Evolutionary conservation across 2,797 vertebrate genomes (phyloP), one percentile per base, ranked within the genome.

Genomic region (Vireo griseus): DNA sequence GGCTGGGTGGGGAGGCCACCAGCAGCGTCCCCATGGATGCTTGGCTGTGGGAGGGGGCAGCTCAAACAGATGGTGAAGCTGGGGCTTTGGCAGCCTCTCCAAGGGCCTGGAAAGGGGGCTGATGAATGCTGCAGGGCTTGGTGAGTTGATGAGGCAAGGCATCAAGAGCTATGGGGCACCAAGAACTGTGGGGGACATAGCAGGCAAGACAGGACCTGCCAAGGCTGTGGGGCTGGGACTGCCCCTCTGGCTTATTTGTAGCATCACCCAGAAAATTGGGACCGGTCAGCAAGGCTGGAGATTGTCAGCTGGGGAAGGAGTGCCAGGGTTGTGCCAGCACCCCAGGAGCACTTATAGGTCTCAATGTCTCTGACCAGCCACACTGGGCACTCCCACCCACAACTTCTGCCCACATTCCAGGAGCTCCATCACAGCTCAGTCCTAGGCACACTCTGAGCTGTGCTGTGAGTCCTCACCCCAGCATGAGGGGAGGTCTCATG

Each of bases 401-500:
- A 63, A 35, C 44, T 69, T 66, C 77, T 84, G 69, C 26, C 39
- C 9, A 14, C 18, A 24, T 16, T 8, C 11, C 1, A 1, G 39
- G 33, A 80, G 13, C 24, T 12, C 20, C 29, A 57, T 28, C 1
- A 1, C n/a, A 85, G 29, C 51, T 75, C 10, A 18, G 33, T 37
- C 21, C 55, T 1, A 7, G 52, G 52, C 20, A 69, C 26, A 24
- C 62, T 40, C 47, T 40, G 31, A 37, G 37, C 59, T 55, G 16
- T 55, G 55, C 52, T 0, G 0, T 25, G 31, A 15, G 29, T 61
- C 48, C 29, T 77, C 50, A 37, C 7, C 22, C 14, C 25, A 59
- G 66, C 28, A 24, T 0, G 1, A 59, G 33, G 26, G 10, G 39
- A 68, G 5, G 19, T 65, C 71, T 69, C 0, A 0, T 54, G n/a